A percentile compares a stretch with the other conserved stretches of the same genome.
These are phyloP conservation scores for Phalanger gymnotis DNA, from an alignment of 2,797 vertebrate species.

Conservation along the genomic window DNA sequence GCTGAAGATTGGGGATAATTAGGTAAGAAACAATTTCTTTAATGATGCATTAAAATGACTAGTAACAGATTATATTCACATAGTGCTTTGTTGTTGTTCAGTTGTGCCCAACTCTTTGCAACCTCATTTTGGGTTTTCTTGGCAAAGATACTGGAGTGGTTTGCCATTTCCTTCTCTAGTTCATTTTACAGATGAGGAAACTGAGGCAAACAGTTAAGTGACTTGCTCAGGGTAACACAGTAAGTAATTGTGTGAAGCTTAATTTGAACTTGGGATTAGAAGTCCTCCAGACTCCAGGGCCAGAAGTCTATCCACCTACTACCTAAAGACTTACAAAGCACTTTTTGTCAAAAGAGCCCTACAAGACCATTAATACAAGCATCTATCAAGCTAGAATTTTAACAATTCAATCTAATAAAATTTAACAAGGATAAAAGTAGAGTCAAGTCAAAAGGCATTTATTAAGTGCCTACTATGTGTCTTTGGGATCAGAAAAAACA, in stretches of 20 bases:
- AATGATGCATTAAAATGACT: neutral
- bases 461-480: neutral
- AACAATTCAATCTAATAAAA: neutral
- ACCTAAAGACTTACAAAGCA: neutral
- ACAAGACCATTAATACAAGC: neutral
- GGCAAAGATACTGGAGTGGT: neutral
- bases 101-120: neutral
- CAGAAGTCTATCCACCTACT: neutral
- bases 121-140: neutral
- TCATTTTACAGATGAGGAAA: neutral
- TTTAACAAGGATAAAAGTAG: neutral
- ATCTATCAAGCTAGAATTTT: neutral
- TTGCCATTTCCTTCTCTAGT: neutral
- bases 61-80: neutral
- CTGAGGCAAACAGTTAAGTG: neutral
- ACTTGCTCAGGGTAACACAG: neutral
- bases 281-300: neutral
- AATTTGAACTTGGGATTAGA: neutral
- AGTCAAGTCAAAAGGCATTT: neutral
- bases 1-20: neutral
- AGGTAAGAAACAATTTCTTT: neutral
- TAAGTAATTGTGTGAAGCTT: neutral
- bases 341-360: neutral
- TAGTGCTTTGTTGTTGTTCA: neutral
- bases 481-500: neutral